These are phyloP conservation scores for honey bee (Apis mellifera) DNA, from an alignment of 1,140 invertebrate species.

Conservation along the genomic window Amel_HAv3.1 CM009932.2:7936001-7936500, in stretches of 20 bases:
- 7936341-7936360: constrained; percentile 74
- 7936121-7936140: too few species aligned
- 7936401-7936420: constrained; percentile 78
- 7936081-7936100: neutral
- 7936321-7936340: constrained; percentile 26
- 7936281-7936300: too few species aligned
- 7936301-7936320: neutral
- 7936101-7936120: neutral
- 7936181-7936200: too few species aligned
- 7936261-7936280: neutral
- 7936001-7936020: constrained; percentile 11
- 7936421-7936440: constrained; percentile 79
- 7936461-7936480: constrained; percentile 66
- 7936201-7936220: too few species aligned
- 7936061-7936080: neutral
- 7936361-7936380: constrained; percentile 66
- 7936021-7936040: neutral
- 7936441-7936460: constrained; percentile 76
- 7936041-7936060: neutral
- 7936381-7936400: constrained; percentile 75
- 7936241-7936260: too few species aligned
- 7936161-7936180: too few species aligned
- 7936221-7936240: too few species aligned
- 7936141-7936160: too few species aligned
- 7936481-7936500: constrained; percentile 28